A percentile compares a stretch with the other conserved stretches of the same genome.
These are phyloP conservation scores for Hydropsyche betteni DNA, from an alignment of 2,888 invertebrate species.

Conservation along the genomic window DNA sequence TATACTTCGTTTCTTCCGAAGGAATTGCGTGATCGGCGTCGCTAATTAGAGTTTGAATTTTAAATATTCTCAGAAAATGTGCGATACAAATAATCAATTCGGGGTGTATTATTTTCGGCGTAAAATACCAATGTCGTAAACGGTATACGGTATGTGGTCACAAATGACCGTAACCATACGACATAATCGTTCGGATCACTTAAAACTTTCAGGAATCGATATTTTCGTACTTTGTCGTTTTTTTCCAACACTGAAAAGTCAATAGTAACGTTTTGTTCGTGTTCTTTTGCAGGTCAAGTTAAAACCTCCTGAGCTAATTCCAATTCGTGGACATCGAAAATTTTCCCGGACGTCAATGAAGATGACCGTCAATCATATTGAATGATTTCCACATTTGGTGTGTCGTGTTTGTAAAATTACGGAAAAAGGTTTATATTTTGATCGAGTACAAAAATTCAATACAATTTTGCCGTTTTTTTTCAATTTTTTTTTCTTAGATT, in stretches of 20 bases:
- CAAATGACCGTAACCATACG: neutral
- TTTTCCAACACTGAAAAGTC: neutral
- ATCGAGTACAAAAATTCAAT: neutral
- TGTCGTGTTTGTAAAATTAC: neutral
- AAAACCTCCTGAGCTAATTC: conserved; percentile 45
- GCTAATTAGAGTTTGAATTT: conserved; percentile 4
- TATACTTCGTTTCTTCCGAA: neutral
- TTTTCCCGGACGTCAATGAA: neutral
- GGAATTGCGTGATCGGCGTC: neutral
- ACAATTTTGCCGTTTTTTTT: neutral
- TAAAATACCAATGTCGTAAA: conserved; percentile 10
- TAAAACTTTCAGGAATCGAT: too few relatives aligned
- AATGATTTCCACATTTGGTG: too few relatives aligned
- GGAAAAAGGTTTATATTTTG: neutral
- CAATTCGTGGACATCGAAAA: neutral
- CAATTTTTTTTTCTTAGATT: too few relatives aligned
- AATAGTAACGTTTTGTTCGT: neutral
- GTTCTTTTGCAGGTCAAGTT: conserved; percentile 46
- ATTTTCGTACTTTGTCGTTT: neutral
- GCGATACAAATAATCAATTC: neutral
- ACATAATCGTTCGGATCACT: neutral
- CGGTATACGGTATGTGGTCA: neutral
- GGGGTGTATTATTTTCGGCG: neutral
- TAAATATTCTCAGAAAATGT: neutral
- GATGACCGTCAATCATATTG: neutral